Conservation (phyloP, 2,113 vertebrate species). For the Sander vitreus region DNA sequence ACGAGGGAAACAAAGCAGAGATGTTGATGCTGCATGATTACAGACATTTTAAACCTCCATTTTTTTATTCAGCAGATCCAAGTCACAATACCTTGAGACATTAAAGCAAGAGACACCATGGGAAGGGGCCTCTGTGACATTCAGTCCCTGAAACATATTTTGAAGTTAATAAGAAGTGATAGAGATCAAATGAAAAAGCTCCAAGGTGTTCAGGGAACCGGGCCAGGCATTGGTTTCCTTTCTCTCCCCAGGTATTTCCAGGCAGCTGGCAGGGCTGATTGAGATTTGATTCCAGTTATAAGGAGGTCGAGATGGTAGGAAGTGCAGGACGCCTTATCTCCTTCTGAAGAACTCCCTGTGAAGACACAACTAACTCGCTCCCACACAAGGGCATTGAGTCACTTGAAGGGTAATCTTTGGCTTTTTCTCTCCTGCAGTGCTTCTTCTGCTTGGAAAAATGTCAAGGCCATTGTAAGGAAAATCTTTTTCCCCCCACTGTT, state of each 20-base stretch:
- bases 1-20: background rate
- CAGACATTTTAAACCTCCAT: constrained; percentile 6
- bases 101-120: constrained; percentile 23
- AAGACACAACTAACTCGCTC: constrained; percentile 54
- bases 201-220: constrained; percentile 29
- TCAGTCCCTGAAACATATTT: constrained; percentile 50
- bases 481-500: constrained; percentile 1
- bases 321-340: constrained; percentile 60
- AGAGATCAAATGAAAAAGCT: constrained; percentile 64
- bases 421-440: constrained; percentile 30
- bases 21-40: background rate
- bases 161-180: constrained; percentile 61
- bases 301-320: constrained; percentile 23
- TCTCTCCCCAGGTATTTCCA: constrained; percentile 57
- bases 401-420: constrained; percentile 31
- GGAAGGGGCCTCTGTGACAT: constrained; percentile 1
- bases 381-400: constrained; percentile 44
- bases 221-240: constrained; percentile 48
- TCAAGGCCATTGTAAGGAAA: constrained; percentile 8
- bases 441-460: constrained; percentile 19
- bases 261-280: constrained; percentile 47
- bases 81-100: constrained; percentile 2
- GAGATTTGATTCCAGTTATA: constrained; percentile 69
- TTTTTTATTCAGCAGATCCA: constrained; percentile 13
- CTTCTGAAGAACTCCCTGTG: constrained; percentile 46